Conservation (phyloP, 1,140 invertebrate genomes). For the Druon quercuslanigerum region DNA sequence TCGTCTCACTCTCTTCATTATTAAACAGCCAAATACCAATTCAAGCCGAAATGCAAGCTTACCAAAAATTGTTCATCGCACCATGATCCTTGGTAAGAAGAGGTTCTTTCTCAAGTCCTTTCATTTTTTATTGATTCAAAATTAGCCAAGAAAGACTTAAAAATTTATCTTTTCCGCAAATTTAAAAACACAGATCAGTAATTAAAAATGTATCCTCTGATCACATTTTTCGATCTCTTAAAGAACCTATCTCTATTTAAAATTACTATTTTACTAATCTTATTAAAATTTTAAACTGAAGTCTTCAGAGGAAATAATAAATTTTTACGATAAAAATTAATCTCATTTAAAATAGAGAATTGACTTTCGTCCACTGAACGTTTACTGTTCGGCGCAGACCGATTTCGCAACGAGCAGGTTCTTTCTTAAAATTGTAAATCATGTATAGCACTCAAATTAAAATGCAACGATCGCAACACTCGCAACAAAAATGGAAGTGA, state of each 20-base stretch:
- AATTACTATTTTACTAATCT: too few species aligned
- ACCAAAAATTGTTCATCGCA: neutral
- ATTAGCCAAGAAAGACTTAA: neutral
- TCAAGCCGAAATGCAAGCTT: neutral
- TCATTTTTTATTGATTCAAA: constrained; percentile 22
- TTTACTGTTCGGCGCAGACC: neutral
- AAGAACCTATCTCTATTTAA: too few species aligned
- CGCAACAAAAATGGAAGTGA: neutral
- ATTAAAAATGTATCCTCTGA: too few species aligned
- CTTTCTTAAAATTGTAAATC: neutral
- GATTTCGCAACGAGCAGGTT: neutral
- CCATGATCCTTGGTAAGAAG: constrained; percentile 18
- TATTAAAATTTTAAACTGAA: too few species aligned
- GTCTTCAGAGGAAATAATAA: too few species aligned
- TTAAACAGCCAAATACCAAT: neutral
- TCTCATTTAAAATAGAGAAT: neutral
- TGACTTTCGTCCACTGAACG: neutral
- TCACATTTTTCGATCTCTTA: too few species aligned
- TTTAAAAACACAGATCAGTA: neutral
- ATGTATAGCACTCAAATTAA: neutral
- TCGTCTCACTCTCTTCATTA: neutral
- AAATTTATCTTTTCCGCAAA: neutral
- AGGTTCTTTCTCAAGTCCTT: constrained; percentile 18
- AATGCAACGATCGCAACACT: constrained; percentile 4
- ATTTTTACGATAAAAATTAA: too few species aligned